Evolutionary conservation across 1,140 invertebrate species (phyloP).

Genomic region (Scaptomyza pallida): DNA sequence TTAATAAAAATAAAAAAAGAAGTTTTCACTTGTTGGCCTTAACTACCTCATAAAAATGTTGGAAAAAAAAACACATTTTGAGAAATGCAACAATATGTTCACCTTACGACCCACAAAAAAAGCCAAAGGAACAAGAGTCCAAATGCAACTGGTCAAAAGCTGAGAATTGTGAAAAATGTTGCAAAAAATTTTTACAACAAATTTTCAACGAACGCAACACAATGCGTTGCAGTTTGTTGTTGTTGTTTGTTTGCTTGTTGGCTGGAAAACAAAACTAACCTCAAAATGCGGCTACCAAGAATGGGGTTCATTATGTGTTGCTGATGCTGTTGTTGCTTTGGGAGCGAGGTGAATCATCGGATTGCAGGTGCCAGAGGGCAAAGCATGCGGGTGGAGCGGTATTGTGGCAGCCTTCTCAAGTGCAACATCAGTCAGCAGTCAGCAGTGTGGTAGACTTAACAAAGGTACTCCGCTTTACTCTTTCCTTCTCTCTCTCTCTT

Average conservation of each 20-base stretch:
- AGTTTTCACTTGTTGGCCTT: too few relatives aligned
- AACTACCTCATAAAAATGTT: too few relatives aligned
- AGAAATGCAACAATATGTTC: neutral
- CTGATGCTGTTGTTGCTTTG: neutral
- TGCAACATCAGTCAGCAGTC: slow-evolving; percentile 22
- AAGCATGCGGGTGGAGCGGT: neutral
- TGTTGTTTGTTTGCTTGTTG: slow-evolving; percentile 20
- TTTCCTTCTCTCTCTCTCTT: too few relatives aligned
- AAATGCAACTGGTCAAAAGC: neutral
- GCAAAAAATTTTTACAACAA: slow-evolving; percentile 6
- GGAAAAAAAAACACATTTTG: too few relatives aligned
- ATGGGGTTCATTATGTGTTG: slow-evolving; percentile 55
- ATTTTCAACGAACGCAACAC: neutral
- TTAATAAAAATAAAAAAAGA: too few relatives aligned
- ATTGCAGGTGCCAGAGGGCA: slow-evolving; percentile 18
- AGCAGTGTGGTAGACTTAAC: slow-evolving; percentile 3
- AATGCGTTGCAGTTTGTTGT: slow-evolving; percentile 12
- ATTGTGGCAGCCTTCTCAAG: slow-evolving; percentile 9
- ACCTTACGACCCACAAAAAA: neutral
- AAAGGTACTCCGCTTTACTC: slow-evolving; percentile 14
- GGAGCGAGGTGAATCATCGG: neutral
- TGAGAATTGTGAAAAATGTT: neutral
- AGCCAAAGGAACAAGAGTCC: too few relatives aligned
- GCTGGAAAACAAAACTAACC: slow-evolving; percentile 38
- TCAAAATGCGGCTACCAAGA: slow-evolving; percentile 33